Evolutionary conservation across 2,888 invertebrate genomes (phyloP).

Genomic region (Eupithecia insigniata): DNA sequence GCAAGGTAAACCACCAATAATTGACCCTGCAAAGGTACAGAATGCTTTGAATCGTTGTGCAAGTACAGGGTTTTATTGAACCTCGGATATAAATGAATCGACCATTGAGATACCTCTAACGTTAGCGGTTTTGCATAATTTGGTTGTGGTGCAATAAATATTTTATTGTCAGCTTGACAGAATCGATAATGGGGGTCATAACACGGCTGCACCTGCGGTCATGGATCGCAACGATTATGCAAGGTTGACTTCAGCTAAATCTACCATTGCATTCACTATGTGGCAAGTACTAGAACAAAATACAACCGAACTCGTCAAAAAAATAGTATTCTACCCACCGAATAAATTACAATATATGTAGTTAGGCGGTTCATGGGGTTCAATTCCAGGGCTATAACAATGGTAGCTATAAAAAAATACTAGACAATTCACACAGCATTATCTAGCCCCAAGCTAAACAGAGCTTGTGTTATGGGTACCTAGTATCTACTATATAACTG

Average conservation of each 20-base stretch:
- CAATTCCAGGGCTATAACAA: not conserved
- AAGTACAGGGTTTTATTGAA: conserved; percentile 25
- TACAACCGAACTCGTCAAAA: not conserved
- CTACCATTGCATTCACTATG: conserved; percentile 24
- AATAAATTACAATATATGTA: not conserved
- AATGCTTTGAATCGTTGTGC: conserved; percentile 42
- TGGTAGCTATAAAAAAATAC: no score
- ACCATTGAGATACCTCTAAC: conserved; percentile 16
- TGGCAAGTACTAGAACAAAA: not conserved
- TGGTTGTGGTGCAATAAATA: conserved; percentile 32
- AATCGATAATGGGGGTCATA: conserved; percentile 38
- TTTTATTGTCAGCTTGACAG: conserved; percentile 40
- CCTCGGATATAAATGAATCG: conserved; percentile 22
- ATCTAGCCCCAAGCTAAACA: no score
- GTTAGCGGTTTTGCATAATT: conserved; percentile 28
- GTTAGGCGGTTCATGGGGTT: not conserved
- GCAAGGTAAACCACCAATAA: conserved; percentile 58
- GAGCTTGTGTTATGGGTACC: no score
- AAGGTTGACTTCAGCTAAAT: conserved; percentile 35
- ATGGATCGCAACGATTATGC: conserved; percentile 41
- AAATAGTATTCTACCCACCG: not conserved
- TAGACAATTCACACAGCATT: no score
- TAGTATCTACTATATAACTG: no score
- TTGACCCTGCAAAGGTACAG: conserved; percentile 33
- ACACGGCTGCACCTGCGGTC: conserved; percentile 38